A percentile compares a stretch with the other conserved stretches of the same genome.
phyloP scores from a whole-genome alignment of 2,888 invertebrate genomes.

The Antheraea yamamai region DNA sequence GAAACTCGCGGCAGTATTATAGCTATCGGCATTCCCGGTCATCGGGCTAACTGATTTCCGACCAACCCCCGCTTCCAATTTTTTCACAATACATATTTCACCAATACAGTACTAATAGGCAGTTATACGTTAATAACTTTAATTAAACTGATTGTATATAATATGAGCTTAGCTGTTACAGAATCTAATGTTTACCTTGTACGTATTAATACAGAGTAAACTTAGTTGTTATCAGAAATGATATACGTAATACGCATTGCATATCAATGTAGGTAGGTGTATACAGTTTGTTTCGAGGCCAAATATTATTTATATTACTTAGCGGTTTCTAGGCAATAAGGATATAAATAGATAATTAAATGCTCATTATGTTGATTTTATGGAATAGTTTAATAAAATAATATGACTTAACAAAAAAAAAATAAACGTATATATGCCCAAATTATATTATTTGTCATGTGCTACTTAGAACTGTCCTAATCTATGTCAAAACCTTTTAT shows the following conservation, averaged over 20 bases:
- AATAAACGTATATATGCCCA: no score
- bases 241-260: slow-evolving; percentile 36
- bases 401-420: no score
- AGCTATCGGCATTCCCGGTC: slow-evolving; percentile 45
- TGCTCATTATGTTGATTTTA: background rate
- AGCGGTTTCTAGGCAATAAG: slow-evolving; percentile 6
- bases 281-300: slow-evolving; percentile 46
- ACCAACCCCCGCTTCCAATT: slow-evolving; percentile 20
- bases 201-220: slow-evolving; percentile 37
- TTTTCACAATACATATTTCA: background rate
- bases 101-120: background rate
- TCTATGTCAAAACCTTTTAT: background rate
- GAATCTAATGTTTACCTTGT: slow-evolving; percentile 33
- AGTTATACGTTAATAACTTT: background rate
- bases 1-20: slow-evolving; percentile 39
- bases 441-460: no score
- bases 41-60: slow-evolving; percentile 35
- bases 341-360: background rate
- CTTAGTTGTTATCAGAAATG: slow-evolving; percentile 49
- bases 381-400: background rate
- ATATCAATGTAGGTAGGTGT: slow-evolving; percentile 36
- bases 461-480: background rate
- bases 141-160: slow-evolving; percentile 9
- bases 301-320: slow-evolving; percentile 25
- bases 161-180: slow-evolving; percentile 24